Conservation (phyloP, 2,888 invertebrate genomes). For the Noctua janthe region DNA sequence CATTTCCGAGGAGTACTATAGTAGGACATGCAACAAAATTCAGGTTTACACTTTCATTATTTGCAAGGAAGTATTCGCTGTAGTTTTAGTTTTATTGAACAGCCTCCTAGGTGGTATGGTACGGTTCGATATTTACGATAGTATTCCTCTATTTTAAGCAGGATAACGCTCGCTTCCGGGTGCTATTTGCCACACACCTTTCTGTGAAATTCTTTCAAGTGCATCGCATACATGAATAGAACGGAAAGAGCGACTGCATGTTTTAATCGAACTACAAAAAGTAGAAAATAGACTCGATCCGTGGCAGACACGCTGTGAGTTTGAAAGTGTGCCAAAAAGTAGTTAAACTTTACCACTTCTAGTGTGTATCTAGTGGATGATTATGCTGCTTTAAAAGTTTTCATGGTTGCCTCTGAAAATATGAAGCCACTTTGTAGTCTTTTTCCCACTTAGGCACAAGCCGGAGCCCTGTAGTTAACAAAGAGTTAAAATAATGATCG, state of each 20-base stretch:
- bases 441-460: neutral
- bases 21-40: constrained; percentile 53
- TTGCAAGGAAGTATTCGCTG: constrained; percentile 42
- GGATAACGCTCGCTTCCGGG: constrained; percentile 56
- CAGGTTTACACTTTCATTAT: constrained; percentile 67
- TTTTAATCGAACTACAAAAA: constrained; percentile 78
- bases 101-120: constrained; percentile 44
- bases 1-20: constrained; percentile 60
- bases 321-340: constrained; percentile 83
- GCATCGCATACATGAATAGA: constrained; percentile 71
- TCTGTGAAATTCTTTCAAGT: constrained; percentile 71
- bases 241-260: constrained; percentile 73
- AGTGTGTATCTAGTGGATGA: constrained; percentile 68
- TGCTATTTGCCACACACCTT: constrained; percentile 73
- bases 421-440: constrained; percentile 56
- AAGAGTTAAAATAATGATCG: constrained; percentile 2
- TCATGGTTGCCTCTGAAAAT: constrained; percentile 60
- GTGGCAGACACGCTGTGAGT: constrained; percentile 71
- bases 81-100: constrained; percentile 60
- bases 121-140: constrained; percentile 62
- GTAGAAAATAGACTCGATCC: constrained; percentile 68
- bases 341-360: constrained; percentile 77
- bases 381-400: constrained; percentile 72
- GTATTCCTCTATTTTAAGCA: constrained; percentile 64
- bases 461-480: neutral